Conservation (phyloP, 2,797 vertebrate genomes). For the Meriones psammophilus region DNA sequence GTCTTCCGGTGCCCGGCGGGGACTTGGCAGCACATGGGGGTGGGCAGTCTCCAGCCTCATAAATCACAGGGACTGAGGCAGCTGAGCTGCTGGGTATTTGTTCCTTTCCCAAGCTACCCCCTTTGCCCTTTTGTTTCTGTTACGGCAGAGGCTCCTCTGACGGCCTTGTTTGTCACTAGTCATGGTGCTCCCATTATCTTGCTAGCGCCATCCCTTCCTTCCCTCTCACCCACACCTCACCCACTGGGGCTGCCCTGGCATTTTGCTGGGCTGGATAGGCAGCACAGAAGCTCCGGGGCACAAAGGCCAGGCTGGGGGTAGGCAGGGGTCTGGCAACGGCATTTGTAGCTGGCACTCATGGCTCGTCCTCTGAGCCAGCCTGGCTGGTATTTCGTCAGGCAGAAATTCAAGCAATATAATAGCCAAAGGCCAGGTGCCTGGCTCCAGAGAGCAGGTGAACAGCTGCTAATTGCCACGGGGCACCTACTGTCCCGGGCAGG, state of each 20-base stretch:
- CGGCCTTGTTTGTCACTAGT: conserved; percentile 74
- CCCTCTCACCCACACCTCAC: conserved; percentile 27
- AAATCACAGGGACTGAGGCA: conserved; percentile 65
- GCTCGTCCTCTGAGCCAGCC: accelerated
- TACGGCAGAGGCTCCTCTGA: conserved; percentile 66
- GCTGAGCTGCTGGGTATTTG: conserved; percentile 72
- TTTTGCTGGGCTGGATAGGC: neutral
- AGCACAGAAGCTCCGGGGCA: neutral
- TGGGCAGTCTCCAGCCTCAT: neutral
- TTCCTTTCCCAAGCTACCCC: conserved; percentile 80
- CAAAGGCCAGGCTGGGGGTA: neutral
- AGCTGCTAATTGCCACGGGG: neutral
- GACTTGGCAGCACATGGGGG: neutral
- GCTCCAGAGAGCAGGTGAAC: conserved; percentile 38
- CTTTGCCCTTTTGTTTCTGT: conserved; percentile 85
- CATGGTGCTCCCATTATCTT: conserved; percentile 72
- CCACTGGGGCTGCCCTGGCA: conserved; percentile 40
- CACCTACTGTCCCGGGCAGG: conserved; percentile 35
- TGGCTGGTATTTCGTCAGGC: neutral
- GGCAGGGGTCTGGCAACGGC: neutral
- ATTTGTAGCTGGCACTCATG: neutral
- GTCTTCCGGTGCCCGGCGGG: neutral
- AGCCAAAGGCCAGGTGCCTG: conserved; percentile 52
- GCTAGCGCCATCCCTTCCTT: conserved; percentile 73
- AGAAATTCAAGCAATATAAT: neutral